Evolutionary conservation across 2,888 invertebrate species (phyloP), one percentile per base, ranked within the genome.

Genomic region (Brachyopa scutellaris): DNA sequence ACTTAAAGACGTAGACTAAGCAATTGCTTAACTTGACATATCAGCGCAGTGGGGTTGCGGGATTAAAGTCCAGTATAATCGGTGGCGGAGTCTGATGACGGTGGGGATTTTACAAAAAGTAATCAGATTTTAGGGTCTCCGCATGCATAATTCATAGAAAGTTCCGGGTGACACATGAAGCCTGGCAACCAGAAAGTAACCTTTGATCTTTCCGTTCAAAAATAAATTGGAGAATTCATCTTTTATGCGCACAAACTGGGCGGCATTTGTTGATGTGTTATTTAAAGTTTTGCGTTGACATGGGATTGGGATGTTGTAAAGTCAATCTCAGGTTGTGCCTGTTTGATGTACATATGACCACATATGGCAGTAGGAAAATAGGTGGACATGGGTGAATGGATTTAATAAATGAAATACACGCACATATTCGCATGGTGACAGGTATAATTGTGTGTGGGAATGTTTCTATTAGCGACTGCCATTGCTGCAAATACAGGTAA

Each of bases 31-130:
- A 26, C 33, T 36, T 13, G 33, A 2, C 19, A 26, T 38, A 0
- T 11, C 26, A 11, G 6, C n/a, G 17, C 5, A 51, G 1, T 15
- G 17, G 29, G 73, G n/a, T n/a, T n/a, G n/a, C n/a, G n/a, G 36
- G 64, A 74, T 74, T 66, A 66, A 57, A 59, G 64, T 66, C 57
- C 66, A 66, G 47, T n/a, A 17, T 3, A 21, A 21, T 67, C 66
- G 33, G 15, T 33, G 15, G 42, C 40, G 13, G 33, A 47, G 17
- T 3, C 42, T 47, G 47, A 26, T 13, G 55, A 36, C 36, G 31
- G 17, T 57, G 69, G 69, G 47, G 13, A 15, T 47, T 69, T 57
- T 57, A 23, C 19, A 13, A 29, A 19, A 47, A 19, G 49, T 69
- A 49, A 59, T 69, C 69, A 57, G 19, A 69, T 57, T 59, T 57